A percentile compares a stretch with the other conserved stretches of the same genome.
Evolutionary conservation across 37 sponge, comb jelly and placozoan species (phyloP).

Genomic region (Halichondria panicea): DNA sequence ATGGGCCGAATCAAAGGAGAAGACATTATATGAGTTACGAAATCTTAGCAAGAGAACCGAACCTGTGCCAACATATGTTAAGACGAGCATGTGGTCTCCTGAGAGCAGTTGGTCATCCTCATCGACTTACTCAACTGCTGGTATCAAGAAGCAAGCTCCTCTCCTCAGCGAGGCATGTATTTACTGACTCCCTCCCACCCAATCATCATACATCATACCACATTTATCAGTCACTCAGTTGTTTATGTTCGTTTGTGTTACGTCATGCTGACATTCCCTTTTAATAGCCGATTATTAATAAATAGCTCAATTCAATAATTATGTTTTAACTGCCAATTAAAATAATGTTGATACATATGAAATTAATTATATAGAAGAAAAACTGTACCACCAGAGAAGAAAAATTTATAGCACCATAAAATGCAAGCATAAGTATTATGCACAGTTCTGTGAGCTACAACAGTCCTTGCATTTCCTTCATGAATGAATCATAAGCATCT

Average conservation of each 20-base stretch:
- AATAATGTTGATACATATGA: no score
- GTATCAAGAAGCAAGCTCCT: not conserved
- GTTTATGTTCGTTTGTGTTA: no score
- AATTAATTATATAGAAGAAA: no score
- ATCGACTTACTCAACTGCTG: slow-evolving; percentile 3
- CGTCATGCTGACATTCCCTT: no score
- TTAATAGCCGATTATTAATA: no score
- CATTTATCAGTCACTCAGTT: no score
- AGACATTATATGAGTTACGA: slow-evolving; percentile 16
- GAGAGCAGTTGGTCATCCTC: slow-evolving; percentile 28
- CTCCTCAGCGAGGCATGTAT: slow-evolving; percentile 2
- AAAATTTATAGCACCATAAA: no score
- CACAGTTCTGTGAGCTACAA: slow-evolving; percentile 46
- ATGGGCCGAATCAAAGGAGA: slow-evolving; percentile 77
- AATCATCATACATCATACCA: no score
- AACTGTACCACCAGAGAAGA: no score
- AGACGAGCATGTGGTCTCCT: slow-evolving; percentile 15
- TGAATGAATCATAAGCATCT: slow-evolving; percentile 93
- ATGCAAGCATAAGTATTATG: not conserved
- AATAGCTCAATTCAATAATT: no score
- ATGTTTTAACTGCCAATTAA: no score
- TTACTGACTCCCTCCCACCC: not conserved
- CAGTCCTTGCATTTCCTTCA: slow-evolving; percentile 96
- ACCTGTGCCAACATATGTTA: not conserved
- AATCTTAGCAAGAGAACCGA: not conserved